Evolutionary conservation across 2,888 invertebrate species (phyloP), one percentile per base, ranked within the genome.

Genomic region (Thumatha senex): DNA sequence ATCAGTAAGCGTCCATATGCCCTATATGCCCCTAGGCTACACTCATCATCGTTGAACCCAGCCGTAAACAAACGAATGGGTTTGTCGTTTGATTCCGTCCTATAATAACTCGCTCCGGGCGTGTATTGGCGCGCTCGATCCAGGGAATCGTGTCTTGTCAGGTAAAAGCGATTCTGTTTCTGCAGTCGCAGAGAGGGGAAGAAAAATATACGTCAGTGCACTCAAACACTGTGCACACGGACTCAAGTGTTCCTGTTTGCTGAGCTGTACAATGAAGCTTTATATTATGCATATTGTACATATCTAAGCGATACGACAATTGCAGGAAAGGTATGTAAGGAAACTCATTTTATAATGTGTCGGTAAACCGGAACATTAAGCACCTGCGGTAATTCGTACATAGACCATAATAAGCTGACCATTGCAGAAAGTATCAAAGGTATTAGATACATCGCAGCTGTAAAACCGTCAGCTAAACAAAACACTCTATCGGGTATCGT

Each of bases 131-230:
- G 38, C 43, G 49, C 59, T 55, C 31, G 31, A 61, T 61, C 57
- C 55, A 53, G 43, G 52, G 63, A 58, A 67, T 72, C 64, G 63
- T 70, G 59, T 76, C 74, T 69, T 63, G 72, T 69, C 52, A 53
- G 76, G 67, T 84, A 75, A 82, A 80, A 84, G 82, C 80, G 61
- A 82, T 84, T 74, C 75, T 66, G 58, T 83, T 82, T 84, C 71
- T 75, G 64, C 60, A 60, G 56, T 47, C 50, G 44, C 29, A 43
- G 40, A 48, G 45, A 41, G 52, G 40, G 54, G 46, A 55, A 47
- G 56, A 54, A 61, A 61, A 70, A 69, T 66, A 63, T 55, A 54
- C 48, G 51, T 46, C 24, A 36, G 47, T 50, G 47, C 48, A 38
- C 51, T 31, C 12, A n/a, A 48, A 31, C 31, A 10, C 11, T 31